phyloP scores from a whole-genome alignment of 2,797 vertebrate species.

The Choloepus didactylus region DNA sequence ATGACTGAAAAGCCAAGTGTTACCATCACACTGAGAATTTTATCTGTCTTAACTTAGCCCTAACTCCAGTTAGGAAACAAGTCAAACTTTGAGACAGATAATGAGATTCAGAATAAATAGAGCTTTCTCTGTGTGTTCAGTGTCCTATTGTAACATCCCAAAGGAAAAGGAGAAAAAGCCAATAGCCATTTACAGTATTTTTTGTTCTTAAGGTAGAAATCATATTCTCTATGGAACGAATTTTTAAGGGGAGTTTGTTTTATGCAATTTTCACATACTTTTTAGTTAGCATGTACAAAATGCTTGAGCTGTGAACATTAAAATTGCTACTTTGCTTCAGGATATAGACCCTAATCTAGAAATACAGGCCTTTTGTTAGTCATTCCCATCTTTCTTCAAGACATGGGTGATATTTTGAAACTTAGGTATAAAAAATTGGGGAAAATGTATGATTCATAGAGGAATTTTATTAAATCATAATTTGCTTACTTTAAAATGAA shows the following conservation, averaged over 20 bases:
- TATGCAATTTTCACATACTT: background rate
- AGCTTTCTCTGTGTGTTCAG: background rate
- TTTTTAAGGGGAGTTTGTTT: background rate
- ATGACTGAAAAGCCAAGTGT: background rate
- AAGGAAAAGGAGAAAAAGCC: background rate
- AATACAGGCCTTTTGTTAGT: background rate
- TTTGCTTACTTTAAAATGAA: constrained; percentile 28
- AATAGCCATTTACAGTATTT: background rate
- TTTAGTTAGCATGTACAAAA: constrained; percentile 25
- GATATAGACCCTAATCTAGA: background rate
- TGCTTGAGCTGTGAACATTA: background rate
- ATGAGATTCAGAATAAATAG: constrained; percentile 20
- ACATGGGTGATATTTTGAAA: constrained; percentile 5
- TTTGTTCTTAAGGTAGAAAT: constrained; percentile 63
- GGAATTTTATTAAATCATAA: constrained; percentile 16
- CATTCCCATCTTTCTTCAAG: background rate
- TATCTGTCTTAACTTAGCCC: background rate
- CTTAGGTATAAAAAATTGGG: background rate
- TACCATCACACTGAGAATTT: background rate
- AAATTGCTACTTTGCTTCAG: constrained; percentile 16
- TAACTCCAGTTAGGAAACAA: background rate
- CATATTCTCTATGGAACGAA: constrained; percentile 13
- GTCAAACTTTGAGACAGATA: constrained; percentile 41
- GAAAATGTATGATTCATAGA: constrained; percentile 39
- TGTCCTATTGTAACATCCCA: background rate